Percentiles rank a stretch among this genome's conserved stretches.
Evolutionary conservation across 2,797 vertebrate genomes (phyloP).

Genomic region (Phoeniculus purpureus): DNA sequence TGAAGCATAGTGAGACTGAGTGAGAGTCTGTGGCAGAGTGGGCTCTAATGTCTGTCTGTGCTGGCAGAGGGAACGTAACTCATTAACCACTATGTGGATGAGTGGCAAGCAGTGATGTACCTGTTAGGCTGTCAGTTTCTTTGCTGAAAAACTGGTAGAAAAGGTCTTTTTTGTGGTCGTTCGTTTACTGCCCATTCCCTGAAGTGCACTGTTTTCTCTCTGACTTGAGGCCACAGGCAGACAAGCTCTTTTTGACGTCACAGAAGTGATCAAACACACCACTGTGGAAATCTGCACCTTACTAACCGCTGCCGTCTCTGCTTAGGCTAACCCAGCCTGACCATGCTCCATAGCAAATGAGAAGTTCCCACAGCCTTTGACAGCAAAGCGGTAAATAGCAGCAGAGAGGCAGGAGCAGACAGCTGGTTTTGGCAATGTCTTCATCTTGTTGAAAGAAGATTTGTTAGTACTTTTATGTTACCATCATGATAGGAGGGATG

Average conservation of each 20-base stretch:
- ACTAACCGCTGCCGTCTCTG: background rate
- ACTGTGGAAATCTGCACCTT: background rate
- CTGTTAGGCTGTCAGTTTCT: background rate
- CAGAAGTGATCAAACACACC: background rate
- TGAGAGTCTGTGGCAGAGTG: background rate
- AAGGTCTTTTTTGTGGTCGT: background rate
- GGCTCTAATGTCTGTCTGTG: background rate
- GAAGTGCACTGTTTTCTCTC: background rate
- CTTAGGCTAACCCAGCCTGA: background rate
- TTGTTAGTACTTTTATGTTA: background rate
- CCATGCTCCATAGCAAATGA: background rate
- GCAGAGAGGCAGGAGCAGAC: background rate
- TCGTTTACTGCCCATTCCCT: background rate
- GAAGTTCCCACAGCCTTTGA: background rate
- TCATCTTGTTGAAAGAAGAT: background rate
- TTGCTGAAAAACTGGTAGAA: background rate
- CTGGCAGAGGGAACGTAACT: background rate
- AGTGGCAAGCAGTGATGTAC: background rate
- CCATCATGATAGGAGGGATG: rapidly evolving
- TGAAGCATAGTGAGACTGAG: background rate
- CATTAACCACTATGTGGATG: background rate
- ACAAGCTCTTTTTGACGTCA: background rate
- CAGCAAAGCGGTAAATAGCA: background rate
- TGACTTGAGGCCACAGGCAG: background rate
- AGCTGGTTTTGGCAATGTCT: background rate